A percentile compares a stretch with the other conserved stretches of the same genome.
Conservation (phyloP, 1,140 invertebrate genomes). For the Drosophila sturtevanti region DNA sequence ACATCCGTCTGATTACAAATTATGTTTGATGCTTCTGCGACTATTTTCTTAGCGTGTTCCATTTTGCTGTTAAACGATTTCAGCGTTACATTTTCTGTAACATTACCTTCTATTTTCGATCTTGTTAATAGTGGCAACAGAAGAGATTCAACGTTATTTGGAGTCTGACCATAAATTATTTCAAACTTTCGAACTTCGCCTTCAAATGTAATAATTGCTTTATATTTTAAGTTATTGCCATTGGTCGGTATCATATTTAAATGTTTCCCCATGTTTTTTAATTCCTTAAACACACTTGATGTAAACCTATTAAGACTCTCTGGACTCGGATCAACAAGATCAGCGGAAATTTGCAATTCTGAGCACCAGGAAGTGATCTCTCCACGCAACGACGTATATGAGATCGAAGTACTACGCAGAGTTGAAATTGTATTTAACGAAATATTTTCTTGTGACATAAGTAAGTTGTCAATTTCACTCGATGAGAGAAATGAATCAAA, state of each 20-base stretch:
- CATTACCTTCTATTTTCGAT: background rate
- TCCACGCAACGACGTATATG: background rate
- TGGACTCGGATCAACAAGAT: background rate
- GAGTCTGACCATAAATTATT: background rate
- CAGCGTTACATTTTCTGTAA: background rate
- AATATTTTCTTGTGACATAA: background rate
- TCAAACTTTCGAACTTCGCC: background rate
- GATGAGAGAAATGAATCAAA: background rate
- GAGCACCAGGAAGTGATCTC: background rate
- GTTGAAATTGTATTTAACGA: background rate
- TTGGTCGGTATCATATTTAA: background rate
- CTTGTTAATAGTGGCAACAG: background rate
- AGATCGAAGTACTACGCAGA: background rate
- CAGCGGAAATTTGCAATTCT: background rate
- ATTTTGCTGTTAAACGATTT: background rate
- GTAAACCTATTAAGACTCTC: background rate
- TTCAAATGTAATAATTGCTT: background rate
- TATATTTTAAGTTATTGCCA: background rate
- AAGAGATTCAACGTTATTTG: background rate
- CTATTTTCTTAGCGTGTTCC: background rate
- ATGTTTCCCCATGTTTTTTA: background rate
- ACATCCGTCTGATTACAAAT: background rate
- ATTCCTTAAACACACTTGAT: background rate
- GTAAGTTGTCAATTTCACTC: background rate
- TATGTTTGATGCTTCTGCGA: background rate